A percentile compares a stretch with the other conserved stretches of the same genome.
These are phyloP conservation scores for Acestrorhynchus altus DNA, from an alignment of 2,797 vertebrate genomes.

Conservation along the genomic window DNA sequence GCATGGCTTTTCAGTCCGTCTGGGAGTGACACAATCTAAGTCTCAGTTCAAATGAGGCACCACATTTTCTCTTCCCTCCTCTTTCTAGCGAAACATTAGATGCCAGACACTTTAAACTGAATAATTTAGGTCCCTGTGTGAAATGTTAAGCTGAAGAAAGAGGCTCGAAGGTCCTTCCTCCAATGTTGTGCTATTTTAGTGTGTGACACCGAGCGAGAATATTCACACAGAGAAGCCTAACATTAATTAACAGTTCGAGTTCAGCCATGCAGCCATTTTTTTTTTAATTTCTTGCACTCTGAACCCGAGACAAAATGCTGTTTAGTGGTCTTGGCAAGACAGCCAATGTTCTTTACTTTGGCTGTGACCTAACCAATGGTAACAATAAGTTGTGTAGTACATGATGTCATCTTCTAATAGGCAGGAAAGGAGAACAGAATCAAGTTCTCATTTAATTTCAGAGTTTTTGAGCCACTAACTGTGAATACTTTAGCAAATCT, in stretches of 20 bases:
- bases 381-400: background rate
- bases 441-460: background rate
- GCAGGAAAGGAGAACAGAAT: background rate
- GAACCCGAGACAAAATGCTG: slow-evolving; percentile 5
- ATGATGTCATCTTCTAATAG: slow-evolving; percentile 1
- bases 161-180: slow-evolving; percentile 27
- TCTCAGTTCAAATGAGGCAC: slow-evolving; percentile 48
- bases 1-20: slow-evolving; percentile 58
- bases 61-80: slow-evolving; percentile 54
- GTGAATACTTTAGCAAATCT: background rate
- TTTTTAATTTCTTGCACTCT: slow-evolving; percentile 7
- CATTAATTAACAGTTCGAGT: slow-evolving; percentile 38
- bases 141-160: slow-evolving; percentile 56
- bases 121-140: slow-evolving; percentile 78
- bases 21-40: slow-evolving; percentile 61
- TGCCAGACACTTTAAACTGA: slow-evolving; percentile 73
- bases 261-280: slow-evolving; percentile 15
- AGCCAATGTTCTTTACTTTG: background rate
- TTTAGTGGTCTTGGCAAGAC: slow-evolving; percentile 3
- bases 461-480: background rate
- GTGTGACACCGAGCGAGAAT: slow-evolving; percentile 23
- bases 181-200: slow-evolving; percentile 35
- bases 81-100: slow-evolving; percentile 65
- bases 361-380: background rate
- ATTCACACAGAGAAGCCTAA: slow-evolving; percentile 21